Evolutionary conservation across 1,140 invertebrate genomes (phyloP).

Genomic region (Pseudachorutes palmiensis): DNA sequence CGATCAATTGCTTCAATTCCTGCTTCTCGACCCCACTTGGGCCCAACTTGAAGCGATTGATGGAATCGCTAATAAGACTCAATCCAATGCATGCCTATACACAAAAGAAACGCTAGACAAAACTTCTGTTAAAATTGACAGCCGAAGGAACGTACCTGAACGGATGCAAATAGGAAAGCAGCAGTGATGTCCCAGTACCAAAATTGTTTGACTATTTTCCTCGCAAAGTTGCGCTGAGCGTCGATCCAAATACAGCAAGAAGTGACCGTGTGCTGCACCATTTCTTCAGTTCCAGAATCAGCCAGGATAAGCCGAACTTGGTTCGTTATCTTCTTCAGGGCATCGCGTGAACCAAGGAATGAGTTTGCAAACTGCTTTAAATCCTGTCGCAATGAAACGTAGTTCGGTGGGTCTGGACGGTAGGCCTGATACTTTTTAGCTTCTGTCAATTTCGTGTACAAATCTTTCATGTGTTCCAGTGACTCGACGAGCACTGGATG

Average conservation of each 20-base stretch:
- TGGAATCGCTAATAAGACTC: conserved; percentile 10
- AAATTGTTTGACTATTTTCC: conserved; percentile 46
- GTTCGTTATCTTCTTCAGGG: conserved; percentile 24
- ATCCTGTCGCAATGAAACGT: conserved; percentile 45
- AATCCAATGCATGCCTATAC: conserved; percentile 16
- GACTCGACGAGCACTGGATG: conserved; percentile 43
- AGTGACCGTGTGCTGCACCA: conserved; percentile 25
- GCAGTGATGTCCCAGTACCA: conserved; percentile 60
- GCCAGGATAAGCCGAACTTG: background rate
- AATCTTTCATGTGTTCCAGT: conserved; percentile 39
- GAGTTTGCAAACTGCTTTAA: conserved; percentile 36
- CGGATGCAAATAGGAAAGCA: conserved; percentile 52
- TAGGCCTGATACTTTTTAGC: conserved; percentile 47
- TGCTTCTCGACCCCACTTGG: background rate
- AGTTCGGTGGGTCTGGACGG: conserved; percentile 50
- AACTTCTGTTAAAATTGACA: background rate
- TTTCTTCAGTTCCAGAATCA: background rate
- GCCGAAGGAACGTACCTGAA: conserved; percentile 48
- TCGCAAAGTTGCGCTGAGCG: conserved; percentile 51
- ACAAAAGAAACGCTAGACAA: background rate
- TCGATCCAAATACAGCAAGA: conserved; percentile 48
- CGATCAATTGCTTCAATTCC: background rate
- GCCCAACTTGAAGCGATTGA: conserved; percentile 10
- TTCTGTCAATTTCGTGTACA: conserved; percentile 42
- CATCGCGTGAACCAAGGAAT: conserved; percentile 34